Percentiles rank a stretch among this genome's conserved stretches.
phyloP scores from a whole-genome alignment of 2,888 invertebrate species.

The Achlya flavicornis region DNA sequence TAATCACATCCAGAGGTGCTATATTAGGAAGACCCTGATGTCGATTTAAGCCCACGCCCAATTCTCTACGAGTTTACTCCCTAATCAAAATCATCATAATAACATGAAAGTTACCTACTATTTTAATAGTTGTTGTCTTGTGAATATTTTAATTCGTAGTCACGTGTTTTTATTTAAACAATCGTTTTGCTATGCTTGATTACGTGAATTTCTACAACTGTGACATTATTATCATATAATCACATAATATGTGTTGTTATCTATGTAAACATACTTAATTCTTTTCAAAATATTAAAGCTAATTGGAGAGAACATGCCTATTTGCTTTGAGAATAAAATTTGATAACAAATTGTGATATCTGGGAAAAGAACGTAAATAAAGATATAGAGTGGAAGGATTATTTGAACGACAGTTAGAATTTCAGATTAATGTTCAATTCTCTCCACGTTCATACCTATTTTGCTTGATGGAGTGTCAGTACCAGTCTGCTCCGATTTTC shows the following conservation, averaged over 20 bases:
- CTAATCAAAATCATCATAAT: too few species aligned
- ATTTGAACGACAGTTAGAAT: too few species aligned
- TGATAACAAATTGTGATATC: neutral
- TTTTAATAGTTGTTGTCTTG: neutral
- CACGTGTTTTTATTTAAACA: constrained; percentile 11
- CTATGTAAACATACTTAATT: constrained; percentile 13
- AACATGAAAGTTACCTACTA: too few species aligned
- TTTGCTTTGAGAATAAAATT: neutral
- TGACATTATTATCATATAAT: constrained; percentile 18
- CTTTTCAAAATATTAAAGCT: constrained; percentile 7
- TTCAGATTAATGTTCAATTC: neutral
- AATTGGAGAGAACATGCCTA: neutral
- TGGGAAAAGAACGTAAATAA: neutral
- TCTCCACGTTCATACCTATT: too few species aligned
- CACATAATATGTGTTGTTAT: constrained; percentile 15
- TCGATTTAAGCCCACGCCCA: too few species aligned
- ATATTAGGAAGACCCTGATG: too few species aligned
- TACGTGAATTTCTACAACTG: constrained; percentile 20
- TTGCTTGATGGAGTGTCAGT: too few species aligned
- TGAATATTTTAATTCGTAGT: neutral
- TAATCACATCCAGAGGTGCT: too few species aligned
- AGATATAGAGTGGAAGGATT: too few species aligned
- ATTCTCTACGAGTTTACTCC: too few species aligned
- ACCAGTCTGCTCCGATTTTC: too few species aligned
- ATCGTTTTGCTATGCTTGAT: constrained; percentile 14